Evolutionary conservation across 2,888 invertebrate species (phyloP).

Genomic region (Scaptomyza parva): DNA sequence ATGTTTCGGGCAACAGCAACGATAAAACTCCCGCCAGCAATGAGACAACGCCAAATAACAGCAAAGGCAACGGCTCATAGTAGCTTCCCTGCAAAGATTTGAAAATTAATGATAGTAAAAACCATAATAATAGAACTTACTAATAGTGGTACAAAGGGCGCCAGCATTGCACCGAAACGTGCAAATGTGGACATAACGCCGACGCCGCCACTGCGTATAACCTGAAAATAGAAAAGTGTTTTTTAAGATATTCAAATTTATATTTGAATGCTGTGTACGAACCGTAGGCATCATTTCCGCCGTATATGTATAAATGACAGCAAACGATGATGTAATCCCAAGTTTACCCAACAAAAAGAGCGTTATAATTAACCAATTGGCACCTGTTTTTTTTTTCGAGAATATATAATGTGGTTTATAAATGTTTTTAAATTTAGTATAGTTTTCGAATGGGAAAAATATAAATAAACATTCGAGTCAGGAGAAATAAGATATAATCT

Average conservation of each 20-base stretch:
- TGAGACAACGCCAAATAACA: conserved; percentile 86
- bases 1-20: conserved; percentile 88
- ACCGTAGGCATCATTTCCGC: conserved; percentile 85
- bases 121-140: conserved; percentile 80
- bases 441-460: background rate
- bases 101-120: background rate
- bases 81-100: conserved; percentile 84
- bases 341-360: conserved; percentile 88
- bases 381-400: conserved; percentile 77
- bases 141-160: conserved; percentile 87
- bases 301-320: conserved; percentile 87
- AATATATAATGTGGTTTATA: background rate
- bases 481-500: background rate
- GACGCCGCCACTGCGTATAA: conserved; percentile 87
- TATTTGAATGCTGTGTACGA: background rate
- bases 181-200: conserved; percentile 87
- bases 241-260: background rate
- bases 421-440: background rate
- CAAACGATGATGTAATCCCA: conserved; percentile 88
- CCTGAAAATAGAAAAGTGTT: conserved; percentile 51
- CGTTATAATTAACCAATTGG: conserved; percentile 86
- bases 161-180: conserved; percentile 87
- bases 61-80: conserved; percentile 85
- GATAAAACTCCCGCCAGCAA: conserved; percentile 86
- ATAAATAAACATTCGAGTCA: background rate